Base-by-base conservation (phyloP, 2,888 invertebrate species). In the Calameuta pallipes region DNA sequence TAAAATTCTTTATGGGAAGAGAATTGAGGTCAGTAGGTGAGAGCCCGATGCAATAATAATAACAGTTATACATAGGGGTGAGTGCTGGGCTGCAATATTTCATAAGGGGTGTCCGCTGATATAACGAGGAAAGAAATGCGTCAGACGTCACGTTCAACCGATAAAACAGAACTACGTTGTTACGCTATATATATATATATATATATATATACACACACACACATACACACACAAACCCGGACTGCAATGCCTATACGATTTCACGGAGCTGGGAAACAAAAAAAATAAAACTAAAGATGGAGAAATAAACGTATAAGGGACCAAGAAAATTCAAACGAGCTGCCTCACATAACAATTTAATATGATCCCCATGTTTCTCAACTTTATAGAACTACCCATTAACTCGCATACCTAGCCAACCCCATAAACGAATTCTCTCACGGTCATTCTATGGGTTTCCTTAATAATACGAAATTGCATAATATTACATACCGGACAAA, bases 401-500 rank as follows among this genome's bases (percentile, higher is more conserved):
- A 80, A 82, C 81, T 82, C 81, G 78, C 78, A 82, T 81, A 73
- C 79, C 74, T 80, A 56, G 75, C 70, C 76, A 73, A 31, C 56
- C 68, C 75, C 75, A 77, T 80, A 78, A 81, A 79, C 81, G 79
- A 83, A 83, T 80, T 77, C 81, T 74, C 41, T 41, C 41, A 41
- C 23, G 41, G 41, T 74, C 77, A 75, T 71, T 71, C 78, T 76
- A 73, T 74, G 41, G 35, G 33, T 78, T 74, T 75, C 79, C 73
- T 80, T 77, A 83, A 41, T 41, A 41, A 82, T 80, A 80, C 77
- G 71, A 74, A 78, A 82, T 69, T 80, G 81, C 80, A 82, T 82
- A 83, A 81, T 80, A 81, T 82, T 83, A 80, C 81, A 82, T 81
- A 82, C 80, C 79, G 75, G 79, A 76, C 70, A 76, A 74, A 23